Conservation (phyloP, 2,113 vertebrate species). For the Mesoclemmys tuberculata region DNA sequence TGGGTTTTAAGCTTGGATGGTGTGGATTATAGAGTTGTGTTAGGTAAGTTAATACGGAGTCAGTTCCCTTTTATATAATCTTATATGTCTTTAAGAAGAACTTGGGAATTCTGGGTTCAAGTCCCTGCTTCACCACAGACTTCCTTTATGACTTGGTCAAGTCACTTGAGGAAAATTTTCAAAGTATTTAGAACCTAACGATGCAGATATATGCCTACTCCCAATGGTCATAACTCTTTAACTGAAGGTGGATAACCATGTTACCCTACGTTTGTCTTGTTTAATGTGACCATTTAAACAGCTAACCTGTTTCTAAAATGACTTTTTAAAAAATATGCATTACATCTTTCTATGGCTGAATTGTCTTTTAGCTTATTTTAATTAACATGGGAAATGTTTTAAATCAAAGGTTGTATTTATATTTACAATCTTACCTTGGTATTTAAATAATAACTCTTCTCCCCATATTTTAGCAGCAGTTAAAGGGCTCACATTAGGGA, state of each 20-base stretch:
- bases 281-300: neutral
- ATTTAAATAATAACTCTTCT: neutral
- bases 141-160: neutral
- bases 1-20: slow-evolving; percentile 93
- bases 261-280: neutral
- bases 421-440: neutral
- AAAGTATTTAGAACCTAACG: neutral
- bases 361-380: neutral
- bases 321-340: neutral
- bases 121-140: neutral
- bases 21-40: slow-evolving; percentile 90
- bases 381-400: neutral
- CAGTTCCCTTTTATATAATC: neutral
- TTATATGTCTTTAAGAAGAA: neutral
- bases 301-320: neutral
- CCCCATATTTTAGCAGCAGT: neutral
- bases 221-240: neutral
- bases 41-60: slow-evolving; percentile 83
- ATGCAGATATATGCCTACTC: neutral
- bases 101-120: neutral
- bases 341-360: neutral
- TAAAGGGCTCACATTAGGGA: neutral
- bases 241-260: neutral
- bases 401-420: neutral
- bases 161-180: neutral